Evolutionary conservation across 2,888 invertebrate species (phyloP).

Genomic region (Polyommatus icarus): DNA sequence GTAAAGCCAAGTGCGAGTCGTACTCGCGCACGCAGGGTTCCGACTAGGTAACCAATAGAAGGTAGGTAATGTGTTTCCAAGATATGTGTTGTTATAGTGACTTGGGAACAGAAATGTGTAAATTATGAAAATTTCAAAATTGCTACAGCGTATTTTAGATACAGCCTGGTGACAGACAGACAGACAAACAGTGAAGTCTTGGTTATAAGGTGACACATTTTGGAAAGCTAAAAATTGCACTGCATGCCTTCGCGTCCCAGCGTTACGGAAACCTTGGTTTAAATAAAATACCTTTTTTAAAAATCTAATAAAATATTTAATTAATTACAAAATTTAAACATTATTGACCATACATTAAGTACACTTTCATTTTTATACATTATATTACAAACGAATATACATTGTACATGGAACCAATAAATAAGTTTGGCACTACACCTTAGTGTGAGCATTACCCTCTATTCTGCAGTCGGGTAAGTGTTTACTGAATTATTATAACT

Average conservation of each 20-base stretch:
- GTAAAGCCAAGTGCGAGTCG: too few species aligned
- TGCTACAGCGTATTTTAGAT: too few species aligned
- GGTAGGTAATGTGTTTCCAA: too few species aligned
- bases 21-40: too few species aligned
- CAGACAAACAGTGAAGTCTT: neutral
- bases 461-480: neutral
- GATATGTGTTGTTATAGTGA: too few species aligned
- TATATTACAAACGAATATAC: slow-evolving; percentile 58
- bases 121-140: too few species aligned
- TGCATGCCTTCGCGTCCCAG: too few species aligned
- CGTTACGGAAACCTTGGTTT: neutral
- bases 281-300: slow-evolving; percentile 34
- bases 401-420: slow-evolving; percentile 65
- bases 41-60: too few species aligned
- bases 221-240: too few species aligned
- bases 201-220: neutral
- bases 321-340: slow-evolving; percentile 68
- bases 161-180: neutral
- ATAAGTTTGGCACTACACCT: slow-evolving; percentile 41
- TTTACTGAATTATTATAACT: slow-evolving; percentile 52
- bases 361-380: slow-evolving; percentile 58
- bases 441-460: neutral
- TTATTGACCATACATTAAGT: slow-evolving; percentile 50
- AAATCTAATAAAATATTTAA: slow-evolving; percentile 52
- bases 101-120: too few species aligned